Evolutionary conservation across 2,113 vertebrate genomes (phyloP).

Genomic region (Quiscalus mexicanus): DNA sequence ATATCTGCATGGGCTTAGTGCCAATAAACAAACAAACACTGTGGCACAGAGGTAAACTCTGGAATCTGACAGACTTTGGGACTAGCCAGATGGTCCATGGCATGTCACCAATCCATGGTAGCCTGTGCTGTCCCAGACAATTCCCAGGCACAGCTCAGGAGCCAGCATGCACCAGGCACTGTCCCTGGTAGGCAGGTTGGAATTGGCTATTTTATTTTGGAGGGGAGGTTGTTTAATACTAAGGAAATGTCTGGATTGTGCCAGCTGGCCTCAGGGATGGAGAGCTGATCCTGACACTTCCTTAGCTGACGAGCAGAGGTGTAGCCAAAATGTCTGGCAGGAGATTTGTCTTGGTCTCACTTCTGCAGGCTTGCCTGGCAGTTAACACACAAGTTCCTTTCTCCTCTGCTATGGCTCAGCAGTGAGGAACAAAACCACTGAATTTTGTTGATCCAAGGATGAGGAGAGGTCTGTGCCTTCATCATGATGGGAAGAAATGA

Average conservation of each 20-base stretch:
- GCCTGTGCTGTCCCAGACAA: neutral
- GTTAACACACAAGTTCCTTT: neutral
- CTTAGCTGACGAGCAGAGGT: neutral
- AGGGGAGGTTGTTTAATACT: neutral
- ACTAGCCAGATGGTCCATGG: neutral
- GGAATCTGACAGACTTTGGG: neutral
- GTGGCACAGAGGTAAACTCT: neutral
- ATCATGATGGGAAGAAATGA: neutral
- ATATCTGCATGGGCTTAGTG: neutral
- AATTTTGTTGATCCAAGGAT: neutral
- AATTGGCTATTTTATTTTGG: neutral
- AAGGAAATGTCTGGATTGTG: neutral
- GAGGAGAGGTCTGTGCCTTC: neutral
- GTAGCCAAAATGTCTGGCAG: neutral
- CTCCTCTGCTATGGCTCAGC: neutral
- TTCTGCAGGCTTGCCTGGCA: slow-evolving; percentile 1
- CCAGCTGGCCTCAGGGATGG: slow-evolving; percentile 9
- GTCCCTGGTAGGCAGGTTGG: neutral
- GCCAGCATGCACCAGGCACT: neutral
- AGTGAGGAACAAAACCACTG: neutral
- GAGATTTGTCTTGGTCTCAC: slow-evolving; percentile 6
- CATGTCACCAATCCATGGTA: neutral
- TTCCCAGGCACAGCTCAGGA: neutral
- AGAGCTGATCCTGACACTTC: neutral
- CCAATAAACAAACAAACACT: neutral